Base-by-base conservation (phyloP, 2,888 invertebrate genomes). In the Brachypalpus laphriformis region DNA sequence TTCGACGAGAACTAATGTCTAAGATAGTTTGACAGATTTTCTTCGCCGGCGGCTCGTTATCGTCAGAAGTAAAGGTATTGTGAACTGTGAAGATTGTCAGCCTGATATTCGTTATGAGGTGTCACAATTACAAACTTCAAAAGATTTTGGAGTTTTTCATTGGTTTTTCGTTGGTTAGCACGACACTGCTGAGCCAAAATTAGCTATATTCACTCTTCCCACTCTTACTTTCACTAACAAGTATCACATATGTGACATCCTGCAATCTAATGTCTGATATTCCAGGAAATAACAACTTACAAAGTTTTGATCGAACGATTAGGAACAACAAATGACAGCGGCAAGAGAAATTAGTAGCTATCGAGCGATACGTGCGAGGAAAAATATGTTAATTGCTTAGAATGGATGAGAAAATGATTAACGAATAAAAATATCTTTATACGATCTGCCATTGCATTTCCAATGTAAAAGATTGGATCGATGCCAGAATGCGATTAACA, bases 331-430 rank as follows among this genome's bases (percentile, higher is more conserved):
- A 71, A 40, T 66, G 80, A 68, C 74, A 81, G 66, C 18, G n/a
- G 22, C 56, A 56, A 63, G 82, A 68, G 82, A 83, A 83, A 83
- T 68, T 45, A 56, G 40, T 47, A 59, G 18, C 42, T 45, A 16
- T 8, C 14, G 9, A 28, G 4, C 22, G 22, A 31, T 71, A 83
- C 83, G 83, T 83, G 80, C 57, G 14, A 51, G 45, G 49, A 31
- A 63, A 80, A 70, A 80, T 65, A 80, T 65, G 74, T 74, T 68
- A 68, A 66, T 74, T 63, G 25, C 74, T 80, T 70, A 83, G 80
- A 80, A 83, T 75, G 56, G 74, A 68, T 61, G 61, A 25, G 28
- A 51, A 80, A 80, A 78, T 56, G 59, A 77, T 71, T 61, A 78
- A 56, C 57, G 16, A 76, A 70, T 42, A 61, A 20, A 18, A 25